These are phyloP conservation scores for Pollenia labialis DNA, from an alignment of 2,888 invertebrate species.

Conservation along the genomic window DNA sequence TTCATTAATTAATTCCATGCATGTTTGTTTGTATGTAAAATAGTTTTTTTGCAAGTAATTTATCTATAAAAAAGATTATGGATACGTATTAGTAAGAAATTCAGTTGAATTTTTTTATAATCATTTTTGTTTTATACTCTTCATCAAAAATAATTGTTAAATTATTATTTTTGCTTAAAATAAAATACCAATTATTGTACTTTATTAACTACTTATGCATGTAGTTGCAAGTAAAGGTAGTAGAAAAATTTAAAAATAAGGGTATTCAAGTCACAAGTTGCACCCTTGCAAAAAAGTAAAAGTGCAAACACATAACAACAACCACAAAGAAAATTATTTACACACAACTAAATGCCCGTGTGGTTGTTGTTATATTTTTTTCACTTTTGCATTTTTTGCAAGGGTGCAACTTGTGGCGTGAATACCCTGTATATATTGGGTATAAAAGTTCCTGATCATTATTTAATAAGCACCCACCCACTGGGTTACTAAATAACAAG, in stretches of 20 bases:
- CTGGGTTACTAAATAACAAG: conserved; percentile 72
- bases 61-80: background rate
- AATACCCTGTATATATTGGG: no score
- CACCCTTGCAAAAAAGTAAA: no score
- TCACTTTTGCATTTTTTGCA: no score
- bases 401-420: no score
- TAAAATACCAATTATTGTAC: conserved; percentile 60
- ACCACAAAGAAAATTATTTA: no score
- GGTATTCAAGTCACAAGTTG: no score
- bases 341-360: no score
- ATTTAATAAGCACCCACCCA: conserved; percentile 74
- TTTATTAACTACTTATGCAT: background rate
- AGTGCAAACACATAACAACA: no score
- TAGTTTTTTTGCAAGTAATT: conserved; percentile 46
- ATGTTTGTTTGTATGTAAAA: conserved; percentile 32
- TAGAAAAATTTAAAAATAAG: conserved; percentile 27
- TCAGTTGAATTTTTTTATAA: background rate
- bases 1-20: conserved; percentile 5
- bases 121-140: conserved; percentile 15
- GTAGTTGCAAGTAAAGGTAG: conserved; percentile 13
- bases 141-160: conserved; percentile 40
- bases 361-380: no score
- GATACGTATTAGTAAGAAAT: conserved; percentile 26
- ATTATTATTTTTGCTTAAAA: conserved; percentile 34
- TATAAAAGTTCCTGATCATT: conserved; percentile 72